These are phyloP conservation scores for Cathartes aura DNA, from an alignment of 2,113 vertebrate genomes.

Conservation along the genomic window DNA sequence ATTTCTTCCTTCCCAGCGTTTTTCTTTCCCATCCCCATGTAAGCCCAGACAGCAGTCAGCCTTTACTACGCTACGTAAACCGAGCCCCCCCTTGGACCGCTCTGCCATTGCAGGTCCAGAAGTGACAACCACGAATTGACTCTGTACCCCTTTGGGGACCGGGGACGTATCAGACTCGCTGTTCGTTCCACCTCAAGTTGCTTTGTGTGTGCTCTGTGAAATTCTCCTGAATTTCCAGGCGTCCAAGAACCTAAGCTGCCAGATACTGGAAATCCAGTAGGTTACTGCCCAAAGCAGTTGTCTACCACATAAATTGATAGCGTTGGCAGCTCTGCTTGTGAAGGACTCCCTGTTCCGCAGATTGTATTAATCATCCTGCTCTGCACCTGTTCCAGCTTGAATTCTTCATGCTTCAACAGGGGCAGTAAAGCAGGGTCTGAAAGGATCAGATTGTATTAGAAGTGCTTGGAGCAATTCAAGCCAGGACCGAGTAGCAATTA, in stretches of 20 bases:
- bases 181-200: not conserved
- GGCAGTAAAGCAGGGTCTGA: conserved; percentile 59
- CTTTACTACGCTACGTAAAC: not conserved
- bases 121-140: not conserved
- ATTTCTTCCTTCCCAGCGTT: not conserved
- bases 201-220: conserved; percentile 18
- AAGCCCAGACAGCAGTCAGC: not conserved
- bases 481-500: not conserved
- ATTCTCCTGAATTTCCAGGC: conserved; percentile 49
- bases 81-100: not conserved
- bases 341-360: conserved; percentile 63
- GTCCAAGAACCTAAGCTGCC: conserved; percentile 25
- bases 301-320: conserved; percentile 71
- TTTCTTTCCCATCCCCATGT: not conserved
- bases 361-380: conserved; percentile 65
- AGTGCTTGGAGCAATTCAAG: conserved; percentile 54
- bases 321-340: conserved; percentile 62
- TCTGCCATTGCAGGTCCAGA: not conserved
- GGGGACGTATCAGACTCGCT: fast-evolving
- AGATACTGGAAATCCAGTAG: conserved; percentile 53
- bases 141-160: not conserved
- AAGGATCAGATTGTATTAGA: conserved; percentile 62
- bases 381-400: conserved; percentile 70
- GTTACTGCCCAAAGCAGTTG: conserved; percentile 69
- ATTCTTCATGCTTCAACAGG: conserved; percentile 69